Base-by-base conservation (phyloP, 2,113 vertebrate species). In the Columbina picui region DNA sequence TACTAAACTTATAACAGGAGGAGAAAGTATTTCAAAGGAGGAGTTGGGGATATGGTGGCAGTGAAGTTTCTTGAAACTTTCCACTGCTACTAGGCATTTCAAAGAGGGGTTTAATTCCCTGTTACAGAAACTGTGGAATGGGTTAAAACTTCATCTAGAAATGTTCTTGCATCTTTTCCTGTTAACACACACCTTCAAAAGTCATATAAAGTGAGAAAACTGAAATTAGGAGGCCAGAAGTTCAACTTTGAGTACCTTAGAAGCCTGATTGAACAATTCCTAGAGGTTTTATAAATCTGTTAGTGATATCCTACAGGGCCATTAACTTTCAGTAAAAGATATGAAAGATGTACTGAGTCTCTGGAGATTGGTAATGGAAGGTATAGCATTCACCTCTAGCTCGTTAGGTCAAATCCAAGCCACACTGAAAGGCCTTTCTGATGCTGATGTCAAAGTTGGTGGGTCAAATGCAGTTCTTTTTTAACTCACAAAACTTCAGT, bases 261-360 rank as follows among this genome's bases (percentile, higher is more conserved):
- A 83, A 86, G 3, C 12, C 38, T 6, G 15, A 77, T 81, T 89
- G 89, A 92, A 70, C 32, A 65, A 60, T 47, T 94, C 82, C 63
- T 91, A 34, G 17, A 69, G 45, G 50, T 81, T 92, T 87, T 82
- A 71, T 80, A 93, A 76, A 90, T 83, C 38, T 87, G n/a, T 84
- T 91, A 74, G 7, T 18, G 47, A 25, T 49, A 83, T 93, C 67
- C 63, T 84, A 77, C 47, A 85, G 55, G 63, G 69, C 34, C 59
- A 92, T 79, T 86, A 94, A 80, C 61, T 91, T 78, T 82, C 80
- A 60, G 55, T 82, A 82, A 43, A 81, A 70, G 60, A 77, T 27
- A 70, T 45, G 55, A 70, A 87, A 93, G 25, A 36, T 29, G 12
- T 45, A 56, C 30, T 76, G 7, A 12, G 38, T 93, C 50, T 89